Conservation (phyloP, 2,113 vertebrate species). For the Pachycephala philippinensis region DNA sequence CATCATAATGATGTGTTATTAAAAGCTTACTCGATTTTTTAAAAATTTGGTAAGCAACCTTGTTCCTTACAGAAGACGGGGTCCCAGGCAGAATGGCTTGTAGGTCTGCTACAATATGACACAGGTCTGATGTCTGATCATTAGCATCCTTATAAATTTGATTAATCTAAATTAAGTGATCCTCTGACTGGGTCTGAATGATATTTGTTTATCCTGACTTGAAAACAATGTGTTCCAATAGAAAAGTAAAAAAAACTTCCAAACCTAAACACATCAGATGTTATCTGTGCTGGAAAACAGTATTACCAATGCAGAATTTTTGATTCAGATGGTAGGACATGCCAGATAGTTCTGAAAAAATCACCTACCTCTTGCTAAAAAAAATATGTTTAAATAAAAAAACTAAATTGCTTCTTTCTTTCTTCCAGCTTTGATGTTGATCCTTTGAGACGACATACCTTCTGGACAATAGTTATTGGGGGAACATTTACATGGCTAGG, state of each 20-base stretch:
- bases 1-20: not conserved
- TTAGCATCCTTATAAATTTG: not conserved
- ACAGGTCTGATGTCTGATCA: not conserved
- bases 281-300: not conserved
- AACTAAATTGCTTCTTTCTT: not conserved
- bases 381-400: not conserved
- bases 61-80: not conserved
- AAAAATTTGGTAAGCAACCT: not conserved
- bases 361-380: not conserved
- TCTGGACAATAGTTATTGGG: conserved; percentile 84
- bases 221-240: not conserved
- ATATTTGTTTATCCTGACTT: not conserved
- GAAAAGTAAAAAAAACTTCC: not conserved
- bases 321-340: not conserved
- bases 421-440: conserved; percentile 72
- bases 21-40: not conserved
- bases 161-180: not conserved
- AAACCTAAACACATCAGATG: not conserved
- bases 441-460: conserved; percentile 82
- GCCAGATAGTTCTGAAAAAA: not conserved
- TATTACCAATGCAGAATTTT: not conserved
- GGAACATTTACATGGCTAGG: conserved; percentile 88
- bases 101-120: not conserved
- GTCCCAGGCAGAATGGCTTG: not conserved
- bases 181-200: not conserved